Evolutionary conservation across 1,140 invertebrate species (phyloP).

Genomic region (Dreissena polymorpha): DNA sequence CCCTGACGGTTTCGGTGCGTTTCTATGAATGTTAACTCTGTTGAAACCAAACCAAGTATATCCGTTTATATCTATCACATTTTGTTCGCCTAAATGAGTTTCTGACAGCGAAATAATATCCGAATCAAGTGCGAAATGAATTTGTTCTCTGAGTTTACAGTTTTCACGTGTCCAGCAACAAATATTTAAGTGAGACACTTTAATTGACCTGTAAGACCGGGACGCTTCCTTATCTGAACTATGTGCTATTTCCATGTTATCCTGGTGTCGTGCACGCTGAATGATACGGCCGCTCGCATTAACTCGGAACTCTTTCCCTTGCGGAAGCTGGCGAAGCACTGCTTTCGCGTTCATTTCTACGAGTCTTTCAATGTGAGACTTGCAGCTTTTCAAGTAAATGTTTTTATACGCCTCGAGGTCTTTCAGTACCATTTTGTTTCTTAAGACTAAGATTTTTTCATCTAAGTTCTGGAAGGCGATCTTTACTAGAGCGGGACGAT

Average conservation of each 20-base stretch:
- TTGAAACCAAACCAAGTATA: too few relatives aligned
- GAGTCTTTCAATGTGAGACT: slow-evolving; percentile 44
- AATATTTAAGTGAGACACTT: slow-evolving; percentile 26
- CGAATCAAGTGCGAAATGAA: too few relatives aligned
- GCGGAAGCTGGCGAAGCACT: slow-evolving; percentile 19
- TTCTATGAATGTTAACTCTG: too few relatives aligned
- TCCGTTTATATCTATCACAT: too few relatives aligned
- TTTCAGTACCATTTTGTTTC: slow-evolving; percentile 31
- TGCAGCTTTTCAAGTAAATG: slow-evolving; percentile 43
- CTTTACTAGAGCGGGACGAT: slow-evolving; percentile 30
- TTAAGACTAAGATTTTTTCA: slow-evolving; percentile 40
- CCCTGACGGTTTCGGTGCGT: too few relatives aligned
- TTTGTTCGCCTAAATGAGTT: too few relatives aligned
- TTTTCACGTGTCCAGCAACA: too few relatives aligned
- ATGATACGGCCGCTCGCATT: slow-evolving; percentile 36
- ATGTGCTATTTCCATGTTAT: too few relatives aligned
- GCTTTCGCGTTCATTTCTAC: slow-evolving; percentile 47
- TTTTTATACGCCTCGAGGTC: slow-evolving; percentile 10
- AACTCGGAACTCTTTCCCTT: slow-evolving; percentile 21
- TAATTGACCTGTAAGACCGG: slow-evolving; percentile 19
- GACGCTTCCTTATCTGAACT: background rate
- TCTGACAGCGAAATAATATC: too few relatives aligned
- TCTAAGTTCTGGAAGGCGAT: slow-evolving; percentile 26
- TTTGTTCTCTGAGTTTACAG: too few relatives aligned
- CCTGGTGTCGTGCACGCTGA: background rate